Evolutionary conservation across 2,888 invertebrate species (phyloP).

Genomic region (Tricholauxania praeusta): DNA sequence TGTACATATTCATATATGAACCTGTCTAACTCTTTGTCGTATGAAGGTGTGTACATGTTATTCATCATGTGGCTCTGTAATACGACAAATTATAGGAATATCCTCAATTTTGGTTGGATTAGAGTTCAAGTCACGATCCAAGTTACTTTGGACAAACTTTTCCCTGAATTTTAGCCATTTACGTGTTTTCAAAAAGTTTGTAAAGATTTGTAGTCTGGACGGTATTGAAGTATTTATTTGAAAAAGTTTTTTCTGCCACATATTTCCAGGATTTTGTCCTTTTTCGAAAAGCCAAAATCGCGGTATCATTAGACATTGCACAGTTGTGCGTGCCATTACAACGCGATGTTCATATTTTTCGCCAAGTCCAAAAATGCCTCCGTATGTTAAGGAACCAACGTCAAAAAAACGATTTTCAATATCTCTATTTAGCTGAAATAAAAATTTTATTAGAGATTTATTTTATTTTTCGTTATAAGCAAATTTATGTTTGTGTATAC

Average conservation of each 20-base stretch:
- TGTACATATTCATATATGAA: too few relatives aligned
- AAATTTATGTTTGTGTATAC: too few relatives aligned
- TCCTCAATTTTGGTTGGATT: conserved; percentile 59
- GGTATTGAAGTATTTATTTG: conserved; percentile 62
- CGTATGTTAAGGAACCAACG: conserved; percentile 61
- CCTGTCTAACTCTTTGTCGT: too few relatives aligned
- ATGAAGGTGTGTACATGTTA: conserved; percentile 4
- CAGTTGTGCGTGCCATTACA: conserved; percentile 74
- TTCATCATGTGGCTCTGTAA: conserved; percentile 54
- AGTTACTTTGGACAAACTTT: conserved; percentile 50
- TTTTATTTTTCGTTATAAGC: too few relatives aligned
- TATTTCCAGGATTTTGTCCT: conserved; percentile 63
- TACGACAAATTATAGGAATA: conserved; percentile 64
- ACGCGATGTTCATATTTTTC: conserved; percentile 77
- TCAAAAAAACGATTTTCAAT: conserved; percentile 63
- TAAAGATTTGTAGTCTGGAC: conserved; percentile 58
- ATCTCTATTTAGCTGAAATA: too few relatives aligned
- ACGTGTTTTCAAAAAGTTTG: conserved; percentile 57
- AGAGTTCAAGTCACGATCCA: conserved; percentile 42
- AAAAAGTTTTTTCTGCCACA: conserved; percentile 63
- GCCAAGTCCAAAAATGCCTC: conserved; percentile 75
- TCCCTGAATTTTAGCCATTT: conserved; percentile 63
- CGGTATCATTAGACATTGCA: conserved; percentile 77
- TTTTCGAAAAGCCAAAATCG: conserved; percentile 77
- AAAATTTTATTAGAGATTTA: too few relatives aligned